Base-by-base conservation (phyloP, 2,888 invertebrate species). In the Scaeva pyrastri region DNA sequence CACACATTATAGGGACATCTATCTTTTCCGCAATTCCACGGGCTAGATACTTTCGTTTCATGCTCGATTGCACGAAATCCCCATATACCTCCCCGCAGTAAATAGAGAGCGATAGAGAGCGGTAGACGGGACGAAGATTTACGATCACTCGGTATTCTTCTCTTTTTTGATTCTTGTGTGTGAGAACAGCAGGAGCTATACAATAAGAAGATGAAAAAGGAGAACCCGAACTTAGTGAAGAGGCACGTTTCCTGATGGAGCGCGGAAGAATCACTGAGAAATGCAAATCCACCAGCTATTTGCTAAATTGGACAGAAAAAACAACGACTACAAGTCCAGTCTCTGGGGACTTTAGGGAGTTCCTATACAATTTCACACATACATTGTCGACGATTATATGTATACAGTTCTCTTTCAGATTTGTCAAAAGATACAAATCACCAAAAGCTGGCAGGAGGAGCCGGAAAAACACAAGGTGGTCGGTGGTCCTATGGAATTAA, bases 251-350 rank as follows among this genome's bases (percentile, higher is more conserved):
- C 66, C 50, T 60, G 45, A 50, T 72, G 16, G 36, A 43, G 36
- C 50, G 60, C 52, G 39, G 31, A 50, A 41, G 19, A 43, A 72
- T 50, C 50, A 55, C 43, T 56, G 52, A 82, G 71, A 81, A 78
- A 86, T 86, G 82, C 86, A 82, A 86, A 82, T 82, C 43, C 71
- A 26, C 70, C 19, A 72, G 76, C 74, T 74, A 70, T 82, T 77
- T 70, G 73, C 77, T 60, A 74, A 77, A 86, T 77, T 86, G 82
- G 75, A 70, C 45, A 70, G 21, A 71, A 1, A 52, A 12, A 26
- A n/a, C 41, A 55, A 55, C 45, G 19, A 56, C 23, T 58, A 16
- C 16, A 2, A 43, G 43, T 0, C n/a, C 2, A 43, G n/a, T n/a
- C n/a, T n/a, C n/a, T n/a, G n/a, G 43, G 10, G 64, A 36, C 56